Base-by-base conservation (phyloP, 2,888 invertebrate species). In the Aspidiotus rigidus region DNA sequence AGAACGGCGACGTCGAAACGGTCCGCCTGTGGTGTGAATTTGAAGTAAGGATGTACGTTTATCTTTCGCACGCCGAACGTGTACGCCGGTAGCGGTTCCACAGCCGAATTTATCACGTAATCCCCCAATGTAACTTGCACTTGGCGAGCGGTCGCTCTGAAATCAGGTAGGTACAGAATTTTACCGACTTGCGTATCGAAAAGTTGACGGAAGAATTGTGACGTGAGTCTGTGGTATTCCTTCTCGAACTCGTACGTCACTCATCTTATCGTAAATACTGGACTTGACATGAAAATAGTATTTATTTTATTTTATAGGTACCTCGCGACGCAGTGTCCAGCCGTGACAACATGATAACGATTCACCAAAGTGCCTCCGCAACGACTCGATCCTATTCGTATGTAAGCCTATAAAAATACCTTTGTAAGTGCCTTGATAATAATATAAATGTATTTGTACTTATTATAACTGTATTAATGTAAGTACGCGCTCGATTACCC, bases 301-400 rank as follows among this genome's bases (percentile, higher is more conserved):
- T 49, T 49, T 49, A 13, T 11, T 49, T 49, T 49, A 13, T 11
- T 11, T 49, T 49, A 13, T n/a, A 70, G 16, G 44, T 54, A 82
- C 83, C 83, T 82, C 64, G 94, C 93, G 40, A 94, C 94, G 78
- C 94, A 95, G 78, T 94, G 94, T 0, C 94, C 94, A 7, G 94
- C 94, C 3, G 94, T 94, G 69, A 94, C 92, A 10, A 95, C 93
- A 79, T 93, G 93, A 70, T 90, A 86, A 40, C 92, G 84, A 74
- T 93, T 93, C 74, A 94, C 90, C 72, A 94, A 81, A 1, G 93
- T 93, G 40, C 94, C 94, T 55, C 94, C 94, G 77, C 94, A 94
- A 78, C 94, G 89, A 80, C 93, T 93, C 57, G 93, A 92, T 72
- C 93, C 93, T 71, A 94, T 93, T 77, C 93, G 83, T 76, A 94